Percentiles rank a stretch among this genome's conserved stretches.
These are phyloP conservation scores for Australoheros facetus DNA, from an alignment of 2,797 vertebrate species.

Conservation along the genomic window DNA sequence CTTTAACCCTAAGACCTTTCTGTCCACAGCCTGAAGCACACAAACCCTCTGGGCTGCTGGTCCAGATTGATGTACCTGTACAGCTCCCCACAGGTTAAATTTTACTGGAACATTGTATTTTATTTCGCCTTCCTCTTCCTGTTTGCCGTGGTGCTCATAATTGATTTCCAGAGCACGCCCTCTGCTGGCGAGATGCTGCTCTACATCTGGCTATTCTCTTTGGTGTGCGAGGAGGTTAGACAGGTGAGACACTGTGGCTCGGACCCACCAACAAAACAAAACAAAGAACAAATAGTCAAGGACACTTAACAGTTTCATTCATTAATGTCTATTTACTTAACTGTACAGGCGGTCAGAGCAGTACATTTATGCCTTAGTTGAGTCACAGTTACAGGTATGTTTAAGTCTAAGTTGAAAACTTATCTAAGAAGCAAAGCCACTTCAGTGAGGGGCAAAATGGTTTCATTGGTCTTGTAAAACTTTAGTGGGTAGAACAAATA, in stretches of 20 bases:
- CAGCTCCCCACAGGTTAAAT: constrained; percentile 82
- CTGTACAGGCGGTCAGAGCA: no score
- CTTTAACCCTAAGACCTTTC: background rate
- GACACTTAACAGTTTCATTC: no score
- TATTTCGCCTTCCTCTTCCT: constrained; percentile 94
- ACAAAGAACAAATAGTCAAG: background rate
- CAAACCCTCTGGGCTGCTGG: constrained; percentile 65
- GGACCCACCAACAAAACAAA: background rate
- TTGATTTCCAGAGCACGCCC: constrained; percentile 88
- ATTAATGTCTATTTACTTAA: no score
- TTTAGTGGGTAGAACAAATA: no score
- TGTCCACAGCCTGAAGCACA: constrained; percentile 37
- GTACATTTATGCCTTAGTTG: no score
- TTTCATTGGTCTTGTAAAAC: no score
- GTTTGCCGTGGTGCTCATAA: constrained; percentile 91
- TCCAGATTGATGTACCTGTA: constrained; percentile 67
- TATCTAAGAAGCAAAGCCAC: no score
- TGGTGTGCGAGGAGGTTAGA: constrained; percentile 92
- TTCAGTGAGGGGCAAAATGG: no score
- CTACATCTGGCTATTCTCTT: constrained; percentile 91
- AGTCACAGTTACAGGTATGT: no score
- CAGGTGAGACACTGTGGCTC: constrained; percentile 82
- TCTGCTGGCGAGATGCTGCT: constrained; percentile 87
- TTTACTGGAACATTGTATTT: constrained; percentile 90
- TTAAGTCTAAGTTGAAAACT: no score